Conservation (phyloP, 1,140 invertebrate genomes). For the Portunus trituberculatus region DNA sequence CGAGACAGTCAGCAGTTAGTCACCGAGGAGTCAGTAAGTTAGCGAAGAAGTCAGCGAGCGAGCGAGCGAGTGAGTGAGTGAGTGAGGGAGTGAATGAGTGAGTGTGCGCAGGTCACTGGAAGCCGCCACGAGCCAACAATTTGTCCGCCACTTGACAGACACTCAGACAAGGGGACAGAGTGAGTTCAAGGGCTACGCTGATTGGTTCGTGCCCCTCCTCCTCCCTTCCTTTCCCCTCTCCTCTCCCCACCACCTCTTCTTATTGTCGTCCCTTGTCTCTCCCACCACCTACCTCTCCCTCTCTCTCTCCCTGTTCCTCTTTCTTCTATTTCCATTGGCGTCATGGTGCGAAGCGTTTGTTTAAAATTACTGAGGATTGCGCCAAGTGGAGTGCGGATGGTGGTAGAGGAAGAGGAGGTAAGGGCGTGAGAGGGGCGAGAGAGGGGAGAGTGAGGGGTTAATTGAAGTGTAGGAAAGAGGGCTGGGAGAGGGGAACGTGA, state of each 20-base stretch:
- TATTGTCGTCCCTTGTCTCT: background rate
- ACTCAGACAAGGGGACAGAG: conserved; percentile 8
- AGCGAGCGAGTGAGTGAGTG: background rate
- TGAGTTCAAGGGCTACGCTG: background rate
- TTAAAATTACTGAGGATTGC: background rate
- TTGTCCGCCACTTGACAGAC: conserved; percentile 18
- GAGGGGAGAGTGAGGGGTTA: background rate
- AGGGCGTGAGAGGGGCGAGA: background rate
- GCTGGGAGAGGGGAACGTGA: background rate
- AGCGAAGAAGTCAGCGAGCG: background rate
- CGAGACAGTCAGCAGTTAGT: background rate
- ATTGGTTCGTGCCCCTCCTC: background rate
- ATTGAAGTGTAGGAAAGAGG: background rate
- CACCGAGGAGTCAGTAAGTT: background rate
- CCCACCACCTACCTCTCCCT: background rate
- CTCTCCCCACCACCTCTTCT: background rate
- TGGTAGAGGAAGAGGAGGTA: background rate
- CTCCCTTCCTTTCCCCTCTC: background rate
- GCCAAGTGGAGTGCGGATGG: background rate
- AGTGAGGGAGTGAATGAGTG: background rate
- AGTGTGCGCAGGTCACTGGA: background rate
- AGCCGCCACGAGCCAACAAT: background rate
- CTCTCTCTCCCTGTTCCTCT: background rate
- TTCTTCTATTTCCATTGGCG: conserved; percentile 37
- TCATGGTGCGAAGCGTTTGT: conserved; percentile 22